Conservation (phyloP, 1,140 invertebrate genomes). For the Stenopsyche tienmushanensis region DNA sequence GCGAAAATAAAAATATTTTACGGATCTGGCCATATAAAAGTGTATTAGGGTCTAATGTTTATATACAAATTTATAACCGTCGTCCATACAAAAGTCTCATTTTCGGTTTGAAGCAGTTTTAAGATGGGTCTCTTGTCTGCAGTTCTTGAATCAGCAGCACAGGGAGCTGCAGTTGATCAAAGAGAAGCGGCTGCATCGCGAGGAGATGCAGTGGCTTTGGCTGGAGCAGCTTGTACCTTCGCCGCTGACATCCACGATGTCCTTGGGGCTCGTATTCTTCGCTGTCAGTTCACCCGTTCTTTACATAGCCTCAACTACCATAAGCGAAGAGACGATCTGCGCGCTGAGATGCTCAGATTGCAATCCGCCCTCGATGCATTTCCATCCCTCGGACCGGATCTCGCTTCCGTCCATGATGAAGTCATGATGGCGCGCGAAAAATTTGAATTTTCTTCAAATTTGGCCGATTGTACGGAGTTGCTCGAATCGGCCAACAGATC, state of each 20-base stretch:
- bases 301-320: too few relatives aligned
- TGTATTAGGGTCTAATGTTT: too few relatives aligned
- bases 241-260: too few relatives aligned
- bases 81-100: too few relatives aligned
- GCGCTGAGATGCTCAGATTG: constrained; percentile 18
- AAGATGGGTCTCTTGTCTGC: constrained; percentile 36
- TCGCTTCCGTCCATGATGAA: constrained; percentile 22
- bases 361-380: constrained; percentile 22
- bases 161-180: background rate
- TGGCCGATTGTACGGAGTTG: constrained; percentile 17
- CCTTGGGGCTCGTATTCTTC: too few relatives aligned
- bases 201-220: too few relatives aligned
- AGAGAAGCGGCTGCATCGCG: background rate
- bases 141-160: constrained; percentile 30
- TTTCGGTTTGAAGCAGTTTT: background rate
- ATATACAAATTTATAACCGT: too few relatives aligned
- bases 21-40: too few relatives aligned
- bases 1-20: too few relatives aligned
- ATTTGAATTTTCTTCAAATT: constrained; percentile 20
- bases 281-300: too few relatives aligned
- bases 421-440: constrained; percentile 8
- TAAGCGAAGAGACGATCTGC: constrained; percentile 13
- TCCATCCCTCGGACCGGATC: background rate
- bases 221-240: too few relatives aligned
- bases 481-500: constrained; percentile 21